A percentile compares a stretch with the other conserved stretches of the same genome.
phyloP scores from a whole-genome alignment of 2,113 vertebrate species.

The Melanerpes aurifrons region DNA sequence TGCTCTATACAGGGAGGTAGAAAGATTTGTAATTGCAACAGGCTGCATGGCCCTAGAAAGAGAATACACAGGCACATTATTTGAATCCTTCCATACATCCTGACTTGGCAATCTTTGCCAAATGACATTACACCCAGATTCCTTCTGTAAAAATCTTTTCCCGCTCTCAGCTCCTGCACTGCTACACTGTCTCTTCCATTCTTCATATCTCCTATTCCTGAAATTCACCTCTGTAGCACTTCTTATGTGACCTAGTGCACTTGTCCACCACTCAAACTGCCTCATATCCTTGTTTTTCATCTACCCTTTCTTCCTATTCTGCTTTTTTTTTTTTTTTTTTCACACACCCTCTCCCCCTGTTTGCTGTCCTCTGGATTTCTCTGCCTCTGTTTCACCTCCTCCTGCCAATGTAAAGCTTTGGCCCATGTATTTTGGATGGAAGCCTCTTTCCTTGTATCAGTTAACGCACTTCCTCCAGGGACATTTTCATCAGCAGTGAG shows the following conservation, averaged over 20 bases:
- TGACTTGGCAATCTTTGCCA: background rate
- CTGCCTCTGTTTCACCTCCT: background rate
- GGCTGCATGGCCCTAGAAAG: background rate
- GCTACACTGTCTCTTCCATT: background rate
- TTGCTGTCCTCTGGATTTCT: background rate
- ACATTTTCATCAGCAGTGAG: background rate
- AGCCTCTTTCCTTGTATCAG: background rate
- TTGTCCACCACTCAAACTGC: background rate
- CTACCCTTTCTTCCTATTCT: background rate
- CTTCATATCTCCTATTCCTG: rapidly evolving
- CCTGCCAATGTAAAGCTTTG: background rate
- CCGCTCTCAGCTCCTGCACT: rapidly evolving
- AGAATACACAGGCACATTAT: background rate
- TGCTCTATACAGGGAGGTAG: background rate
- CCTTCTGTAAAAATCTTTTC: background rate
- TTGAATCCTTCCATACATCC: background rate
- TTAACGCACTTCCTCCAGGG: background rate
- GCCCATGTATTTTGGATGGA: background rate
- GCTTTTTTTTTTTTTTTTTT: background rate
- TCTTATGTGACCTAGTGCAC: background rate
- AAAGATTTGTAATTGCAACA: background rate
- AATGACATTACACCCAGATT: background rate
- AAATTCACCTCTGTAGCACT: background rate
- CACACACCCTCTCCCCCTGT: too few relatives aligned
- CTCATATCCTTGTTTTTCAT: background rate